Percentiles rank a stretch among this genome's conserved stretches.
phyloP scores from a whole-genome alignment of 35 echinoderm and acorn worm species.

The Diadema setosum region DNA sequence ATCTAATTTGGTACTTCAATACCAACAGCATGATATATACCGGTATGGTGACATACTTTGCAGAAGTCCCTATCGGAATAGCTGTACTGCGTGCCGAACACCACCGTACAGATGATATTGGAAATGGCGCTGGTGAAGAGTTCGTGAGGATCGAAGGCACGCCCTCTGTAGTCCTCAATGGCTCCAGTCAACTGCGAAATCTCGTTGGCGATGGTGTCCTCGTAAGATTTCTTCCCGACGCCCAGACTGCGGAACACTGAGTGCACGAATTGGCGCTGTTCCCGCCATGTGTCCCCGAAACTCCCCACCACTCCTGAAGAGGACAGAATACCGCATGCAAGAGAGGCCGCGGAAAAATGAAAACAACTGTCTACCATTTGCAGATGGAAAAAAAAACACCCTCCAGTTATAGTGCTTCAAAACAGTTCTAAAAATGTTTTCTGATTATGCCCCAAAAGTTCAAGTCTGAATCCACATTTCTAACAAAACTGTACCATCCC shows the following conservation, averaged over 20 bases:
- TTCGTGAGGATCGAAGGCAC: conserved; percentile 34
- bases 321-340: background rate
- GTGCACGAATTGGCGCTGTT: conserved; percentile 66
- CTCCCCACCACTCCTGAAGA: conserved; percentile 46
- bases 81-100: conserved; percentile 51
- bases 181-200: background rate
- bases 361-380: background rate
- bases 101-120: conserved; percentile 45
- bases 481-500: background rate
- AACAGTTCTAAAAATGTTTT: background rate
- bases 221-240: conserved; percentile 72
- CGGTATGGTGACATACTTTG: background rate
- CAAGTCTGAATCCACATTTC: background rate
- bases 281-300: conserved; percentile 50
- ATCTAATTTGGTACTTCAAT: too few relatives aligned
- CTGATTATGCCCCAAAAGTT: background rate
- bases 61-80: background rate
- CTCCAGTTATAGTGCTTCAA: background rate
- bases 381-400: background rate
- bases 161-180: background rate
- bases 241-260: conserved; percentile 74
- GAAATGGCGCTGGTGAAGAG: conserved; percentile 53
- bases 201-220: conserved; percentile 64
- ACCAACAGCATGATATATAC: too few relatives aligned
- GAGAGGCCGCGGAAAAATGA: background rate